Conservation (phyloP, 2,797 vertebrate species). For the Semotilus atromaculatus region DNA sequence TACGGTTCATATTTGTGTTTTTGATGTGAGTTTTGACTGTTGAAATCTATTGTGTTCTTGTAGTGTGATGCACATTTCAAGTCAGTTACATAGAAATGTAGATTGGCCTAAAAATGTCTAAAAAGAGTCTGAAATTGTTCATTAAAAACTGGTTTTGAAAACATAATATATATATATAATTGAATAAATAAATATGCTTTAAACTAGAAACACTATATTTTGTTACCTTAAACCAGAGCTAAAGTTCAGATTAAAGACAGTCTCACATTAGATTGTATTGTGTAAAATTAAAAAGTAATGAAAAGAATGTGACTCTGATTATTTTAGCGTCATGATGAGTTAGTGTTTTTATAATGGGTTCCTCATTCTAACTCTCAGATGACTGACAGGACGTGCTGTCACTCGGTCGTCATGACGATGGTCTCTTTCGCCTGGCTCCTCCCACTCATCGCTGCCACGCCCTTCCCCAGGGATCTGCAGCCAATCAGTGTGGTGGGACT, state of each 20-base stretch:
- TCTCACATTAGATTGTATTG: background rate
- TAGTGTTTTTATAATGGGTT: background rate
- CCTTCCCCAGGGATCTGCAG: constrained; percentile 77
- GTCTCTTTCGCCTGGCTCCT: constrained; percentile 25
- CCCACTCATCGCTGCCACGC: constrained; percentile 47
- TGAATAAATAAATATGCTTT: no score
- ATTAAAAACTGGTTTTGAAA: no score
- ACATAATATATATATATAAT: no score
- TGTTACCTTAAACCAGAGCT: background rate
- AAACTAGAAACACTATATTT: no score
- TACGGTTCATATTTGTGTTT: background rate
- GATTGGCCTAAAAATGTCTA: background rate
- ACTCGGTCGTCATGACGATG: constrained; percentile 11
- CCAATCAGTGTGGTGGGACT: constrained; percentile 68
- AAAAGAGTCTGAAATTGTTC: no score
- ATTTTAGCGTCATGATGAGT: no score
- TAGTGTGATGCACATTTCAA: no score
- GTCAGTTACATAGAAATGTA: background rate
- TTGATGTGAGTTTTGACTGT: background rate
- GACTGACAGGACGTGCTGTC: constrained; percentile 14
- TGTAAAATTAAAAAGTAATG: background rate
- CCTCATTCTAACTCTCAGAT: background rate
- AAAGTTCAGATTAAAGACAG: background rate
- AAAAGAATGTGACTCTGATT: no score
- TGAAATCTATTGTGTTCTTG: background rate